A percentile compares a stretch with the other conserved stretches of the same genome.
phyloP scores from a whole-genome alignment of 1,140 invertebrate genomes.

The Lasioglossum baleicum region DNA sequence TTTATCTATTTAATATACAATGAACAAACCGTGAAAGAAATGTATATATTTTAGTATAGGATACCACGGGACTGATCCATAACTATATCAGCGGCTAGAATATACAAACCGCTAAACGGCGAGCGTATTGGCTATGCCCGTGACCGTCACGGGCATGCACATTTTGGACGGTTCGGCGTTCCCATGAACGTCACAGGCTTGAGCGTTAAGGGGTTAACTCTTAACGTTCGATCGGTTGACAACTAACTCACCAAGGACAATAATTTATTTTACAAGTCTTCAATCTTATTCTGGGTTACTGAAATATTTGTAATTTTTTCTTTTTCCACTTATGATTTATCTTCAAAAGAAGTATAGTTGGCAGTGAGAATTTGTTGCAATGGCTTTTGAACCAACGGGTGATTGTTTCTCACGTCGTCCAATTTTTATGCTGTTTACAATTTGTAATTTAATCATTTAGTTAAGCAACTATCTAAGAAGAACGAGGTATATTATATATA shows the following conservation, averaged over 20 bases:
- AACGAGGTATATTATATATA: background rate
- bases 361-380: background rate
- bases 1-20: too few relatives aligned
- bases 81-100: too few relatives aligned
- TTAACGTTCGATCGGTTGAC: constrained; percentile 24
- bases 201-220: background rate
- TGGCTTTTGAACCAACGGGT: background rate
- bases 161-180: too few relatives aligned
- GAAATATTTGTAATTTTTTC: background rate
- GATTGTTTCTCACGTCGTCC: background rate
- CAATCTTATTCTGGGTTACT: background rate
- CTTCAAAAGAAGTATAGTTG: background rate
- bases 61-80: too few relatives aligned
- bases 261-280: background rate
- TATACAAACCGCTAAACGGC: too few relatives aligned
- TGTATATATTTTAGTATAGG: too few relatives aligned
- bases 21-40: too few relatives aligned
- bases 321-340: background rate
- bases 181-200: too few relatives aligned
- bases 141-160: too few relatives aligned
- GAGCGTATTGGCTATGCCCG: too few relatives aligned
- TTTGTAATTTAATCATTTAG: background rate
- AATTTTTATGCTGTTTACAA: background rate
- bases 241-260: background rate
- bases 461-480: background rate